These are phyloP conservation scores for Ommatoiulus sabulosus DNA, from an alignment of 2,888 invertebrate species.

Conservation along the genomic window DNA sequence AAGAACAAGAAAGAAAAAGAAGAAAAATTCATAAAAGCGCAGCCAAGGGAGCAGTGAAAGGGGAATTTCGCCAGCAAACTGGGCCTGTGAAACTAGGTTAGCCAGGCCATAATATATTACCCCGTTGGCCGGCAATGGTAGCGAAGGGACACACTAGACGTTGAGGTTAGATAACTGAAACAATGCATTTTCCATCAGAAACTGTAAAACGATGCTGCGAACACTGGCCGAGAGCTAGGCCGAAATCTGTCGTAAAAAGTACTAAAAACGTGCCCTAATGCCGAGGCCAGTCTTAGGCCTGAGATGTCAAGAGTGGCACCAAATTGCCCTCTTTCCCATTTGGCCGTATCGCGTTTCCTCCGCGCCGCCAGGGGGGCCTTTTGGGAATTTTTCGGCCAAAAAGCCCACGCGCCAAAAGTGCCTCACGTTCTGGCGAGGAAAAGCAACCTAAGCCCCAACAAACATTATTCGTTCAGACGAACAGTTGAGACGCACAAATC, in stretches of 20 bases:
- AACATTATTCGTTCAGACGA: not conserved
- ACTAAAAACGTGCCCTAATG: not conserved
- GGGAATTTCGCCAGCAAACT: not conserved
- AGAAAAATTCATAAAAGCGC: not conserved
- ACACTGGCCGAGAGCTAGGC: not conserved
- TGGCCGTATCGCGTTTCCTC: not conserved
- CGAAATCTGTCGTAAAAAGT: not conserved
- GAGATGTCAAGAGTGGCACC: not conserved
- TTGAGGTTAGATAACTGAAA: conserved; percentile 1
- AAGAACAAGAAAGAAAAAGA: not conserved
- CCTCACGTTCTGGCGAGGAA: not conserved
- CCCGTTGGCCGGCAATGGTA: not conserved
- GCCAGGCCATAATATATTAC: not conserved
- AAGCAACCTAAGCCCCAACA: not conserved
- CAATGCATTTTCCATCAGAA: conserved; percentile 1
- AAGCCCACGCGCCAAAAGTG: not conserved
- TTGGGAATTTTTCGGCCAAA: not conserved
- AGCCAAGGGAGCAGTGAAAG: not conserved
- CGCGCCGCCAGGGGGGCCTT: not conserved
- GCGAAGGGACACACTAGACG: not conserved
- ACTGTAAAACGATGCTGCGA: not conserved
- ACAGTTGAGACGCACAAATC: not conserved
- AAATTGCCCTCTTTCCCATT: not conserved
- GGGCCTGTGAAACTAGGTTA: not conserved
- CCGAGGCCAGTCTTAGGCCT: not conserved